Evolutionary conservation across 2,888 invertebrate species (phyloP).

Genomic region (Megaustenia siamemsis): DNA sequence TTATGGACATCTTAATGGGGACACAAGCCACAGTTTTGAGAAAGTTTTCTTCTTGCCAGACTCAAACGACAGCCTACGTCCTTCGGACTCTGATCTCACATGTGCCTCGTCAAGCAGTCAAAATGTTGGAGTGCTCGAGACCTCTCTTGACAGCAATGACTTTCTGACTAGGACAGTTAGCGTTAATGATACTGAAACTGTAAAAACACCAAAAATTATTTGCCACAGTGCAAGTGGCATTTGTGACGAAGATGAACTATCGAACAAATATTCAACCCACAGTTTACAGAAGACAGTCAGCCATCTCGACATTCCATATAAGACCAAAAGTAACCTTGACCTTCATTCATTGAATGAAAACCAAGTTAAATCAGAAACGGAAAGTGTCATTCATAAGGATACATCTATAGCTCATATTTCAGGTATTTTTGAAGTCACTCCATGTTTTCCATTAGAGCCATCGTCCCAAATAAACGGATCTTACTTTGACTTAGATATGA

Average conservation of each 20-base stretch:
- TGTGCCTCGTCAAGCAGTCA: slow-evolving; percentile 5
- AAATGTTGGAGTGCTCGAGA: slow-evolving; percentile 27
- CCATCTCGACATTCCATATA: not conserved
- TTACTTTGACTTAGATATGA: too few species aligned
- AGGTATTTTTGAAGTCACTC: not conserved
- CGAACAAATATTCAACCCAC: not conserved
- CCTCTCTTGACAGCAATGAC: slow-evolving; percentile 24
- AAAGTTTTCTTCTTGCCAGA: not conserved
- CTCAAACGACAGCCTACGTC: not conserved
- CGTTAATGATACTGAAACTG: not conserved
- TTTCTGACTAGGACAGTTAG: slow-evolving; percentile 8
- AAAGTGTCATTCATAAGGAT: not conserved
- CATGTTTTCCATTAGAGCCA: not conserved
- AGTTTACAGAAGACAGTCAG: not conserved
- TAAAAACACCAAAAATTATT: slow-evolving; percentile 2
- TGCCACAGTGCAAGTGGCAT: not conserved
- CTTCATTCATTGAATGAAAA: not conserved
- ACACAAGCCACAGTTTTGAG: not conserved
- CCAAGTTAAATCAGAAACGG: too few species aligned
- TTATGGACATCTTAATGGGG: not conserved
- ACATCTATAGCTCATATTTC: not conserved
- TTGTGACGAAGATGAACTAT: too few species aligned
- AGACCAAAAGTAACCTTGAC: not conserved
- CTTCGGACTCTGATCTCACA: not conserved
- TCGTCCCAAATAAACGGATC: not conserved